Evolutionary conservation across 2,888 invertebrate genomes (phyloP).

Genomic region (Chrysolina haemoptera): DNA sequence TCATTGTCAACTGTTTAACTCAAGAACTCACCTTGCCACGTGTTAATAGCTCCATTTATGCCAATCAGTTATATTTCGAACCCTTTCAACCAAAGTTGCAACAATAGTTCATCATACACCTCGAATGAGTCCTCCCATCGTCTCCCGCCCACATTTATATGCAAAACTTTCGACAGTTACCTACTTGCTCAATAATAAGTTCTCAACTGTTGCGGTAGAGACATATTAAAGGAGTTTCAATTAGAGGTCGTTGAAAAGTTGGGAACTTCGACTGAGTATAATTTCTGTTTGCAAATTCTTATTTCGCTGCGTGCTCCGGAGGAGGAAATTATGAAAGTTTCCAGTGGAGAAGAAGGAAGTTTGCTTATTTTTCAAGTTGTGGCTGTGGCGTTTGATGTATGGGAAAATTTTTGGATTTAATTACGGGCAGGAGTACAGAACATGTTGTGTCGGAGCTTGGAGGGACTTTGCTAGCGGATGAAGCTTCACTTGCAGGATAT

Average conservation of each 20-base stretch:
- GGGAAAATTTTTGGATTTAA: slow-evolving; percentile 47
- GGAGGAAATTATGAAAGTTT: slow-evolving; percentile 67
- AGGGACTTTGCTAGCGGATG: background rate
- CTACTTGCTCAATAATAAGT: slow-evolving; percentile 40
- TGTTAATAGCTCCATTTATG: background rate
- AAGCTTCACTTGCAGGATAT: background rate
- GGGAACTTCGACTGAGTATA: slow-evolving; percentile 46
- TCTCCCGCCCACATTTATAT: slow-evolving; percentile 14
- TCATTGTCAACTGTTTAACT: too few relatives aligned
- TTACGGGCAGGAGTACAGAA: slow-evolving; percentile 25
- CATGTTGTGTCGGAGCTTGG: background rate
- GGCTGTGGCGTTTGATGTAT: slow-evolving; percentile 57
- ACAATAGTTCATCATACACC: slow-evolving; percentile 19
- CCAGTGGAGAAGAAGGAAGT: slow-evolving; percentile 57
- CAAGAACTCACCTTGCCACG: too few relatives aligned
- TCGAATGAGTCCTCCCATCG: background rate
- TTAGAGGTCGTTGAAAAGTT: slow-evolving; percentile 56
- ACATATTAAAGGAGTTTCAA: slow-evolving; percentile 60
- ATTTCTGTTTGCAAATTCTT: slow-evolving; percentile 58
- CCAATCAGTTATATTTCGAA: background rate
- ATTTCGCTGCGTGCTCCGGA: slow-evolving; percentile 57
- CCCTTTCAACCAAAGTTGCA: background rate
- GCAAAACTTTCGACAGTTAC: slow-evolving; percentile 34
- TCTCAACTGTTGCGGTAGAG: slow-evolving; percentile 53
- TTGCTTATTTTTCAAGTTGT: slow-evolving; percentile 62